Evolutionary conservation across 2,888 invertebrate genomes (phyloP).

Genomic region (Malacosoma neustria): DNA sequence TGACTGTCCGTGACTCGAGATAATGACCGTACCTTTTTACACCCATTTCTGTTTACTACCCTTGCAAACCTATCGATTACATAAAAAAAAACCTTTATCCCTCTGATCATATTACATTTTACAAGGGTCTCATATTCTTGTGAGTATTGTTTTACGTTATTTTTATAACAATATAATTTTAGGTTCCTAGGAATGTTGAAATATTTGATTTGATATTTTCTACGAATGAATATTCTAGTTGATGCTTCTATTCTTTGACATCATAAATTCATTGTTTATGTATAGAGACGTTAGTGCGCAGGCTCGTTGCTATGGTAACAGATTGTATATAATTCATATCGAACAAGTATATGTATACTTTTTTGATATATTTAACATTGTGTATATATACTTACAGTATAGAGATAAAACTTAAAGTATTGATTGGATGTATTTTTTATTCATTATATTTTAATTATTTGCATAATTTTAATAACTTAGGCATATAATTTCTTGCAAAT

Average conservation of each 20-base stretch:
- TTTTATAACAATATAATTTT: background rate
- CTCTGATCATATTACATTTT: background rate
- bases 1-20: conserved; percentile 7
- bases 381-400: no score
- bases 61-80: conserved; percentile 13
- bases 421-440: no score
- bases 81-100: conserved; percentile 10
- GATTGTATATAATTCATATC: conserved; percentile 22
- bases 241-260: conserved; percentile 19
- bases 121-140: background rate
- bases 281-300: conserved; percentile 52
- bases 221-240: conserved; percentile 11
- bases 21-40: conserved; percentile 12
- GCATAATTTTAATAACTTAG: no score
- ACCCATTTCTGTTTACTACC: conserved; percentile 11
- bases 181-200: no score
- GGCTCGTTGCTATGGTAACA: conserved; percentile 64
- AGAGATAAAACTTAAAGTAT: no score
- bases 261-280: conserved; percentile 60
- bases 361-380: conserved; percentile 3
- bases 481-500: no score
- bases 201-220: conserved; percentile 7
- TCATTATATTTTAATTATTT: no score
- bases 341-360: conserved; percentile 9
- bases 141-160: background rate